Evolutionary conservation across 2,797 vertebrate genomes (phyloP), one percentile per base, ranked within the genome.

Genomic region (Enteromius afrohamiltoni): DNA sequence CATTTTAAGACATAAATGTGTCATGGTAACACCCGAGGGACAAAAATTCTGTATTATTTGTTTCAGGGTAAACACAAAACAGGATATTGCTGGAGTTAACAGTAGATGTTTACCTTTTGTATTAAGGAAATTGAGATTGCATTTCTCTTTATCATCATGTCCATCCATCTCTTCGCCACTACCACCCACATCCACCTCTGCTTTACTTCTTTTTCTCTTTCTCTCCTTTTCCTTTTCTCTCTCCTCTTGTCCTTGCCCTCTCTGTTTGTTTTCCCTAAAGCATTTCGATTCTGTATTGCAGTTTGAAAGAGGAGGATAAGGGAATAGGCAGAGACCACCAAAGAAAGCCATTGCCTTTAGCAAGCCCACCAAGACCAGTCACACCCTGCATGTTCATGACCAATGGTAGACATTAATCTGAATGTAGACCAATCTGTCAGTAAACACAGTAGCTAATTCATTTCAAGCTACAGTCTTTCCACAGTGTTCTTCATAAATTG

Each of bases 81-180:
- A 81, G 21, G 70, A 83, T 87, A 85, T 78, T 86, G 83, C 82
- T 80, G 31, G 70, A 83, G 82, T 60, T n/a, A 70, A 75, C 26
- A 62, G 74, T 45, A 29, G 23, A 64, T 21, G 14, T 64, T 31
- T 34, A 23, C 10, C n/a, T 65, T 29, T 23, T 65, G 13, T 42
- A 8, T 81, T 16, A 78, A 82, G 75, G 45, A 1, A 29, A 89
- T 79, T 91, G 88, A 86, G 42, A 86, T 67, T 85, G 85, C 84
- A 88, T 89, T 88, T 88, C 87, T 83, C 76, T 68, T 85, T 82
- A 89, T 85, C 55, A 80, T 64, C 45, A 26, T 80, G 31, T 68
- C 87, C 85, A 88, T 86, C 85, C 71, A 87, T 47, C 51, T 87
- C 37, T 45, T 75, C 65, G 60, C 31, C 71, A 79, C 75, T 73